A percentile compares a stretch with the other conserved stretches of the same genome.
Conservation (phyloP, 2,888 invertebrate genomes). For the Teleogryllus oceanicus region DNA sequence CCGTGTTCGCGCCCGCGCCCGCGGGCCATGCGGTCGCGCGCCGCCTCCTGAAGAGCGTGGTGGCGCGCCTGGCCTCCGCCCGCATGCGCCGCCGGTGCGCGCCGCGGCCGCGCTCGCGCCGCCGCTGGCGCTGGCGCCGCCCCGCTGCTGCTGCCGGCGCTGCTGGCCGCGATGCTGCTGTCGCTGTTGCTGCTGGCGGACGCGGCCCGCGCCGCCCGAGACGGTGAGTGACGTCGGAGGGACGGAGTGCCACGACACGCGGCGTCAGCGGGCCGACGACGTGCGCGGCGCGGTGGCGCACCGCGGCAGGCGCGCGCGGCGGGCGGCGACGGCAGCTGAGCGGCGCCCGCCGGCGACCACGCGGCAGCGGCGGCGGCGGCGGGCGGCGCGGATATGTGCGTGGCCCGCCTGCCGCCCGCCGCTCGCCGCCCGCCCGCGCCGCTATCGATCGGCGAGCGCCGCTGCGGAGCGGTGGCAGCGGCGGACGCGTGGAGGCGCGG, state of each 20-base stretch:
- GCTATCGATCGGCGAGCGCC: neutral
- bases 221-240: conserved; percentile 3
- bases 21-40: neutral
- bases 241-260: neutral
- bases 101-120: neutral
- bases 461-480: conserved; percentile 4
- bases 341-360: neutral
- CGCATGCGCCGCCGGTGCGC: neutral
- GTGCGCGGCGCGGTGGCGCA: too few relatives aligned
- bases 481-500: neutral
- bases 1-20: neutral
- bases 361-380: neutral
- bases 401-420: neutral
- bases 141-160: neutral
- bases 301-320: too few relatives aligned
- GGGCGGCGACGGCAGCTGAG: neutral
- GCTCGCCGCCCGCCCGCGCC: neutral
- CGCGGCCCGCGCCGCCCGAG: neutral
- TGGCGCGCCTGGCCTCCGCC: neutral
- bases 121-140: neutral
- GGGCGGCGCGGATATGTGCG: conserved; percentile 11
- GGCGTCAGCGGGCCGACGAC: too few relatives aligned
- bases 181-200: conserved; percentile 3
- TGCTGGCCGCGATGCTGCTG: neutral
- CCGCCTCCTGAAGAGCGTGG: neutral